phyloP scores from a whole-genome alignment of 1,140 invertebrate species.

The Bursaphelenchus mucronatus region DNA sequence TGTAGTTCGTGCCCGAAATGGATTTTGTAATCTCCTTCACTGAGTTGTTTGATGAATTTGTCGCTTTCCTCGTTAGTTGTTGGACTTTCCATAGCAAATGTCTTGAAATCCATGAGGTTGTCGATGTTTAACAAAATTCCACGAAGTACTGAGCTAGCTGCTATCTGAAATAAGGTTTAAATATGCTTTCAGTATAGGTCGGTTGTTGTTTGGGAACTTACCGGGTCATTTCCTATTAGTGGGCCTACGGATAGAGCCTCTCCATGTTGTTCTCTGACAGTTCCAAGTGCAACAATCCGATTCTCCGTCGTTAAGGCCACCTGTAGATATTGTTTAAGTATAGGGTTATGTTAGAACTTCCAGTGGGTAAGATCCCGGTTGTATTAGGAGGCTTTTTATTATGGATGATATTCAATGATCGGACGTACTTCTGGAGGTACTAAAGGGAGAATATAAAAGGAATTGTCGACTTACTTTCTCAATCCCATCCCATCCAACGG shows the following conservation, averaged over 20 bases:
- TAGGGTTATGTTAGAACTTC: too few relatives aligned
- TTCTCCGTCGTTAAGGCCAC: constrained; percentile 6
- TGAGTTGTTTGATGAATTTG: background rate
- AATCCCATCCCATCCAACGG: constrained; percentile 9
- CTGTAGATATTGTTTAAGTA: too few relatives aligned
- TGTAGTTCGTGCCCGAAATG: background rate
- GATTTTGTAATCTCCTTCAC: background rate
- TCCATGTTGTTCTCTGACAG: constrained; percentile 11
- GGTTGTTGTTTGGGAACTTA: background rate
- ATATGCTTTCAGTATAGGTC: background rate
- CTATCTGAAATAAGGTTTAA: constrained; percentile 12
- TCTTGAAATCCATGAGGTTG: background rate
- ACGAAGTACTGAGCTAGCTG: constrained; percentile 13
- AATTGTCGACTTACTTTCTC: constrained; percentile 2
- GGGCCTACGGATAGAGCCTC: constrained; percentile 4
- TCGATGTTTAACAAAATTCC: background rate
- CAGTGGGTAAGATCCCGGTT: background rate
- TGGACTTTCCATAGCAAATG: constrained; percentile 3
- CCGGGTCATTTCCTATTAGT: constrained; percentile 11
- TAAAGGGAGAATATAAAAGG: constrained; percentile 1
- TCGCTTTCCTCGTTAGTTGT: background rate
- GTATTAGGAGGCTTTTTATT: constrained; percentile 9
- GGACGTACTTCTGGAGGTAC: background rate
- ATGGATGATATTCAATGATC: background rate
- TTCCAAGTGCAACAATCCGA: background rate